These are phyloP conservation scores for Tyrophagus putrescentiae DNA, from an alignment of 1,140 invertebrate genomes.

Conservation along the genomic window DNA sequence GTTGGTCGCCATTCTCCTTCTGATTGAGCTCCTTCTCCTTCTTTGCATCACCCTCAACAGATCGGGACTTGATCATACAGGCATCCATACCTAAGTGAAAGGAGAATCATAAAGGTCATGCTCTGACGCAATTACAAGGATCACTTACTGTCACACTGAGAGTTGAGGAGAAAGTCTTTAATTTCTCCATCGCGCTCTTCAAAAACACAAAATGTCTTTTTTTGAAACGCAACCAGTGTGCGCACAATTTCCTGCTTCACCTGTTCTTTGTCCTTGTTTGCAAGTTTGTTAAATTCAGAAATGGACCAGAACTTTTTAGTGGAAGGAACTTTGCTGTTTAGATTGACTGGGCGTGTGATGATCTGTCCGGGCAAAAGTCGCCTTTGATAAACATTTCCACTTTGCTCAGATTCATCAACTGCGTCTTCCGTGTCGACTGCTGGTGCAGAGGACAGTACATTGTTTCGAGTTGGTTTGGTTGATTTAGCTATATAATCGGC, in stretches of 20 bases:
- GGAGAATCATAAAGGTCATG: background rate
- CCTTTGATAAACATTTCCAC: background rate
- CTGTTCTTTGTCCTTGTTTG: background rate
- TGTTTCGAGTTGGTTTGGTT: background rate
- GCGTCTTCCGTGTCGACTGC: background rate
- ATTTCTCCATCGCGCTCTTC: constrained; percentile 8
- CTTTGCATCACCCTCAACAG: background rate
- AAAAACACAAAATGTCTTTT: constrained; percentile 11
- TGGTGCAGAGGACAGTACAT: background rate
- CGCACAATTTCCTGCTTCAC: constrained; percentile 15
- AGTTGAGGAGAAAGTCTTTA: constrained; percentile 7
- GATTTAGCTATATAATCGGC: background rate
- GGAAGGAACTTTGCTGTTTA: background rate
- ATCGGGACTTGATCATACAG: background rate
- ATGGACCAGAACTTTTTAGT: constrained; percentile 14
- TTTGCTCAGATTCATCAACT: background rate
- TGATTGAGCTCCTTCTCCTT: background rate
- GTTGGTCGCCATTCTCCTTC: background rate
- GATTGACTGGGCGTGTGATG: background rate
- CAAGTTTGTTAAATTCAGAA: constrained; percentile 6
- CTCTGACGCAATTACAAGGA: background rate
- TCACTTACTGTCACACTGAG: constrained; percentile 11
- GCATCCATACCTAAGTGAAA: background rate
- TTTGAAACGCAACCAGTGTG: constrained; percentile 4
- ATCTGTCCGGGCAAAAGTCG: constrained; percentile 4